Percentiles rank a stretch among this genome's conserved stretches.
Conservation (phyloP, 2,888 invertebrate species). For the Nemotelus nigrinus region DNA sequence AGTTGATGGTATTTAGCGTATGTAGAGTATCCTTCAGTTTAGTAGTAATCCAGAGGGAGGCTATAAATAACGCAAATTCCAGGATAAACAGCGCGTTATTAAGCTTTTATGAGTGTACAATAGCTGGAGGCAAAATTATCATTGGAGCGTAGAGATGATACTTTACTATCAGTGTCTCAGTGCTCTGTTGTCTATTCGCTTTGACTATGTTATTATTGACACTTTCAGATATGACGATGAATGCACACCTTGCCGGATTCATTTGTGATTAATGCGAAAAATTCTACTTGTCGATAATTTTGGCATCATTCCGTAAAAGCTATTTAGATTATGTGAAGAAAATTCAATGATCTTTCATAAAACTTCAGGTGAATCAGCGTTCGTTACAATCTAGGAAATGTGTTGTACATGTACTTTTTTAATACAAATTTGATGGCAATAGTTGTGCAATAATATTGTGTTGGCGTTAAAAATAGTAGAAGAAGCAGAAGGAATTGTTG, state of each 20-base stretch:
- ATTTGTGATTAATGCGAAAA: background rate
- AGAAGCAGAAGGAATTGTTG: too few relatives aligned
- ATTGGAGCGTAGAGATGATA: constrained; percentile 29
- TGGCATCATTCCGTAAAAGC: too few relatives aligned
- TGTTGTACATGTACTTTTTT: background rate
- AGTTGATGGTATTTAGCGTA: constrained; percentile 25
- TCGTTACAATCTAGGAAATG: too few relatives aligned
- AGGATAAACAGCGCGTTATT: constrained; percentile 46
- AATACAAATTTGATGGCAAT: background rate
- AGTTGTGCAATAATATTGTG: background rate
- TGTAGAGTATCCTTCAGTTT: constrained; percentile 36
- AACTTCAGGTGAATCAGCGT: too few relatives aligned
- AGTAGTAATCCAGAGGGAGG: constrained; percentile 44
- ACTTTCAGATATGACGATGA: constrained; percentile 14
- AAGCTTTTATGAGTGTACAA: constrained; percentile 45
- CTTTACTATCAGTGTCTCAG: constrained; percentile 1
- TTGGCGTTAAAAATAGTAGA: too few relatives aligned
- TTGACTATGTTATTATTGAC: constrained; percentile 1
- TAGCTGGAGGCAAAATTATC: constrained; percentile 42
- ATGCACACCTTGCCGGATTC: background rate
- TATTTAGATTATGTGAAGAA: background rate
- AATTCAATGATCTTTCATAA: too few relatives aligned
- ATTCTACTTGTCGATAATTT: background rate
- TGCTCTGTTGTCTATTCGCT: constrained; percentile 5
- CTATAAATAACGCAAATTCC: constrained; percentile 46